Conservation (phyloP, 2,888 invertebrate genomes). For the Drosophila ezoana region DNA sequence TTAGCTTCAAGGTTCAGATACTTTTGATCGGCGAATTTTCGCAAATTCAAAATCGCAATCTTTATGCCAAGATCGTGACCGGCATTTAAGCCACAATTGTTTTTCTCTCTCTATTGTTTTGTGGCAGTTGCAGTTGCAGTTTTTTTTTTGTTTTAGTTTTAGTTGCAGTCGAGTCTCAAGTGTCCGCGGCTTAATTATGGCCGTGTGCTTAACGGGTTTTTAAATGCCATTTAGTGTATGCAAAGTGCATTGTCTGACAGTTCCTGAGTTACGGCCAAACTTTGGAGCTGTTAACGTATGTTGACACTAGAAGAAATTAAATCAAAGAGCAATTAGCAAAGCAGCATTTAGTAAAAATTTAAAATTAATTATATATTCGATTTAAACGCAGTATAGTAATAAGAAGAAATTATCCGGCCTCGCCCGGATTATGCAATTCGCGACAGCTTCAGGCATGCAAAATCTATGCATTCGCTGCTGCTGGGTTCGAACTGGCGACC, state of each 20-base stretch:
- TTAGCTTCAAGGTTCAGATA: slow-evolving; percentile 27
- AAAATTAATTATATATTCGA: background rate
- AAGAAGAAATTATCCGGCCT: too few relatives aligned
- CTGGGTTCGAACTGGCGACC: too few relatives aligned
- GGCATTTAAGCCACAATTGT: slow-evolving; percentile 33
- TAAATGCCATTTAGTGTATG: slow-evolving; percentile 24
- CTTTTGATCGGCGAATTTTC: slow-evolving; percentile 22
- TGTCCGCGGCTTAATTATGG: slow-evolving; percentile 34
- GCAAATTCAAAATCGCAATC: slow-evolving; percentile 21
- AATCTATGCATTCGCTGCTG: too few relatives aligned
- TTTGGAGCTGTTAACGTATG: background rate
- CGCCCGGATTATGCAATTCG: too few relatives aligned
- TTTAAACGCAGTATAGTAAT: too few relatives aligned
- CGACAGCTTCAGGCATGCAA: too few relatives aligned
- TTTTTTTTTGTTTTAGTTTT: background rate
- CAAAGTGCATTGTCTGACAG: slow-evolving; percentile 3
- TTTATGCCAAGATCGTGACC: slow-evolving; percentile 61
- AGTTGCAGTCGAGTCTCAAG: slow-evolving; percentile 6
- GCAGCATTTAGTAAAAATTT: background rate
- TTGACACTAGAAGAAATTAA: background rate
- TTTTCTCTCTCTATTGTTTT: slow-evolving; percentile 22
- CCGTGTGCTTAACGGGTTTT: slow-evolving; percentile 11
- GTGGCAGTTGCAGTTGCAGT: slow-evolving; percentile 31
- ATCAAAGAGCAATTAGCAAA: background rate
- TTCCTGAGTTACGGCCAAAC: slow-evolving; percentile 1